Base-by-base conservation (phyloP, 2,888 invertebrate genomes). In the Drosophila eohydei region DNA sequence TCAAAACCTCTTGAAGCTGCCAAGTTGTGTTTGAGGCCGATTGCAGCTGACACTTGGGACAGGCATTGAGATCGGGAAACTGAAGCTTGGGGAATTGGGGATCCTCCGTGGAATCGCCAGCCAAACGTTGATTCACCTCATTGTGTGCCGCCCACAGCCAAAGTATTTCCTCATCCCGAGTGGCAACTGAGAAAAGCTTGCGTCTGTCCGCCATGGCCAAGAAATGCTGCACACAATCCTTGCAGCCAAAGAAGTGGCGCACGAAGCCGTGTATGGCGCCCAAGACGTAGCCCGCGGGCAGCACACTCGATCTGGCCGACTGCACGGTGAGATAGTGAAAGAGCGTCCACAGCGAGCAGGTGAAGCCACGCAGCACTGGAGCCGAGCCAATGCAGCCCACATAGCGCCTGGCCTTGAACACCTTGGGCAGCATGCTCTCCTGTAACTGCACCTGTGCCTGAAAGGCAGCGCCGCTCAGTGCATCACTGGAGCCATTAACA, bases 91-190 rank as follows among this genome's bases (percentile, higher is more conserved):
- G 88, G n/a, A 84, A 84, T 48, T 94, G 92, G 0, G 98, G 98
- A 93, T 99, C 99, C 92, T 98, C 98, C 0, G 97, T 96, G 6
- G 93, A 71, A 91, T 98, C 97, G 0, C 97, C 96, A 26, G 96
- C 94, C 16, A 99, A 93, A 80, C 98, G 94, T 72, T 95, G 93
- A 92, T 99, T 99, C 0, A 97, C 98, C 92, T 95, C 95, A 92
- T 98, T 98, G 91, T 98, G 98, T 0, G 97, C 96, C 88, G 94
- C 94, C 98, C 98, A 98, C 21, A 99, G 93, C 98, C 98, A 98
- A 43, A 98, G 92, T 3, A 98, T 95, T 41, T 95, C 95, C 72
- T 96, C 96, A 62, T 96, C 80, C 0, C 46, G 41, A 14, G 11
- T 52, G 0, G 16, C 7, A 0, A 75, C 71, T 5, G 50, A 16